These are phyloP conservation scores for Papilio glaucus DNA, from an alignment of 1,140 invertebrate genomes.

Conservation along the genomic window DNA sequence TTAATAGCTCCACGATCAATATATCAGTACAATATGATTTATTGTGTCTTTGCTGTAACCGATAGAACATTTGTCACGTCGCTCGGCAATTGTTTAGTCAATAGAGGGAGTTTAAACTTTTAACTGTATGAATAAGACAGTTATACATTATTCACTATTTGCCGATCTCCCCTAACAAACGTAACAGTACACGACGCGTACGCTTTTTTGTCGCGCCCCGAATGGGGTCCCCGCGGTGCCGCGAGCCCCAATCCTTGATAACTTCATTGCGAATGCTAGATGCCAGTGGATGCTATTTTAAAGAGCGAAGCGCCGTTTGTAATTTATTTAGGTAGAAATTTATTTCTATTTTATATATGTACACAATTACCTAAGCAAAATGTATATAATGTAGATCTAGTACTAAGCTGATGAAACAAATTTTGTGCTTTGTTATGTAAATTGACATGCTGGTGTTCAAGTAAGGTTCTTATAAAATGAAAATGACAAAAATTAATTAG, in stretches of 20 bases:
- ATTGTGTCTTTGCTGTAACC: slow-evolving; percentile 44
- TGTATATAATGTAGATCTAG: no score
- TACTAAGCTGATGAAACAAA: no score
- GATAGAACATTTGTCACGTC: slow-evolving; percentile 66
- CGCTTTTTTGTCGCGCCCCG: slow-evolving; percentile 62
- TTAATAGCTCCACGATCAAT: not conserved
- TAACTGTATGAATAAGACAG: slow-evolving; percentile 71
- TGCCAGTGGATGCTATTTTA: slow-evolving; percentile 48
- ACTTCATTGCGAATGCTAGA: slow-evolving; percentile 72
- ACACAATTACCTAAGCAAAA: no score
- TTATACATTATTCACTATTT: slow-evolving; percentile 74
- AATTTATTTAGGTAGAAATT: not conserved
- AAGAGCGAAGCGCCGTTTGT: slow-evolving; percentile 46
- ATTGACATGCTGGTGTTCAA: no score
- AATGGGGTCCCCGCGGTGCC: slow-evolving; percentile 52
- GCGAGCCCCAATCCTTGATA: slow-evolving; percentile 70
- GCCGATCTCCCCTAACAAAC: slow-evolving; percentile 58
- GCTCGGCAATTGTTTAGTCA: slow-evolving; percentile 66
- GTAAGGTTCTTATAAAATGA: no score
- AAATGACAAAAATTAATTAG: no score
- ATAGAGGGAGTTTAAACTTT: slow-evolving; percentile 78
- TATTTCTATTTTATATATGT: slow-evolving; percentile 17
- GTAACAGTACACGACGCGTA: slow-evolving; percentile 61
- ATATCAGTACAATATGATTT: slow-evolving; percentile 34
- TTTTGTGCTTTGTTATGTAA: no score